phyloP scores from a whole-genome alignment of 2,113 vertebrate genomes.

The Ophiodon elongatus region DNA sequence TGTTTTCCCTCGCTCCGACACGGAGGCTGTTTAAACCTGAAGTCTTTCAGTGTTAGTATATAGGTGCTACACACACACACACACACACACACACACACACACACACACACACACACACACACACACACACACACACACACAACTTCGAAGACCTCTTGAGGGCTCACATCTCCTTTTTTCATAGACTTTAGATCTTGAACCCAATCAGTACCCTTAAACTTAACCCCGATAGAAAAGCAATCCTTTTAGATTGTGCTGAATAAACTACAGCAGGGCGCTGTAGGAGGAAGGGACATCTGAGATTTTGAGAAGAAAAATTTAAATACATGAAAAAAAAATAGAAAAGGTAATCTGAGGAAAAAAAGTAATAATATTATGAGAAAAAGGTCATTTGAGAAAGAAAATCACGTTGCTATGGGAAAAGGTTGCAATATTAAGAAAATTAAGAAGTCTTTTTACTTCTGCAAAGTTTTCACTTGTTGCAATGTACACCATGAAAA shows the following conservation, averaged over 20 bases:
- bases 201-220: too few relatives aligned
- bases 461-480: too few relatives aligned
- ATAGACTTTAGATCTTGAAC: not conserved
- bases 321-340: not conserved
- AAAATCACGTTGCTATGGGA: too few relatives aligned
- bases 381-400: not conserved
- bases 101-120: not conserved
- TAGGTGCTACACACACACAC: not conserved
- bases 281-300: not conserved
- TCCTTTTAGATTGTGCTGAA: not conserved
- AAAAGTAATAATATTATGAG: not conserved
- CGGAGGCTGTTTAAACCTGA: constrained; percentile 55
- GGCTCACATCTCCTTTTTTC: not conserved
- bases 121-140: not conserved
- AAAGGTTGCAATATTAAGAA: not conserved
- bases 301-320: not conserved
- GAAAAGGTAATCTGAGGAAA: not conserved
- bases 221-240: not conserved
- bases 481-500: not conserved
- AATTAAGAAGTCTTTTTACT: too few relatives aligned
- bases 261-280: not conserved
- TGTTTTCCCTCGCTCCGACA: constrained; percentile 55
- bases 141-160: not conserved
- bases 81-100: not conserved
- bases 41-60: constrained; percentile 21